Evolutionary conservation across 1,140 invertebrate species (phyloP).

Genomic region (Meloidogyne exigua): DNA sequence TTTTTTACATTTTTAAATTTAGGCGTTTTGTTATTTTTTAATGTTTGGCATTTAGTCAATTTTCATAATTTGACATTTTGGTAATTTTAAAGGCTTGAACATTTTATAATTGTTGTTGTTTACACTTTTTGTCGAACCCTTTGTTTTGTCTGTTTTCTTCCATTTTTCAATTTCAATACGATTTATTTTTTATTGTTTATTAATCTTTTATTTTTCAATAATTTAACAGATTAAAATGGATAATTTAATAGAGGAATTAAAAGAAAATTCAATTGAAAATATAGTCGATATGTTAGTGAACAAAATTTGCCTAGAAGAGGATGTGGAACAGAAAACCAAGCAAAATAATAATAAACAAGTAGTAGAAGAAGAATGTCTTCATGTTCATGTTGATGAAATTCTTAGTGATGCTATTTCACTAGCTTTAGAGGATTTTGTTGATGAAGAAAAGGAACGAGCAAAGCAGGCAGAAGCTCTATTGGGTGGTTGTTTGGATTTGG

Average conservation of each 20-base stretch:
- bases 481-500: conserved; percentile 37
- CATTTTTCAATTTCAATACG: too few relatives aligned
- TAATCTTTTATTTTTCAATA: neutral
- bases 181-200: too few relatives aligned
- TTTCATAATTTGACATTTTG: too few relatives aligned
- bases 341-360: neutral
- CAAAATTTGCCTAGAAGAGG: neutral
- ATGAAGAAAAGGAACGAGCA: conserved; percentile 12
- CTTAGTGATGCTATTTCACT: neutral
- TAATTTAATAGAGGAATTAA: neutral
- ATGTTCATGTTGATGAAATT: neutral
- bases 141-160: too few relatives aligned
- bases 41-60: too few relatives aligned
- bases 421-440: neutral
- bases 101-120: too few relatives aligned
- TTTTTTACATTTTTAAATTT: too few relatives aligned
- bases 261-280: neutral
- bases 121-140: too few relatives aligned
- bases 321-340: neutral
- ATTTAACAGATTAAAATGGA: neutral
- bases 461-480: conserved; percentile 40
- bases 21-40: too few relatives aligned
- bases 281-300: neutral
- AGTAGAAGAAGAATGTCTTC: neutral
- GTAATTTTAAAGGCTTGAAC: too few relatives aligned